Conservation (phyloP, 23 tunicate species). For the Pegea sp. region DNA sequence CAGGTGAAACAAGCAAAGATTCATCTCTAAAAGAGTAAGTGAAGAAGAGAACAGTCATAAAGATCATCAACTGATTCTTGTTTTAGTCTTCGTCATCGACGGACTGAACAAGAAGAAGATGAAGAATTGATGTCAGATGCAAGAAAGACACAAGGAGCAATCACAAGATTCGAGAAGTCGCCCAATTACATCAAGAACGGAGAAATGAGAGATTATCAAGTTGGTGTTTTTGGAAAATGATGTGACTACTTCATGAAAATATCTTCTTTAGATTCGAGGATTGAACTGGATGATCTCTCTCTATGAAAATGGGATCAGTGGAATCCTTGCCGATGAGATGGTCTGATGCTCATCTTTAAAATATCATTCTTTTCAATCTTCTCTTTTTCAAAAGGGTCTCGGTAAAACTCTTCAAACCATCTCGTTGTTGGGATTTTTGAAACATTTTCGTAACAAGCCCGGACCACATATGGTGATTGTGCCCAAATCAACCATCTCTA, state of each 20-base stretch:
- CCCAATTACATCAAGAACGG: conserved; percentile 84
- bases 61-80: no score
- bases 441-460: conserved; percentile 74
- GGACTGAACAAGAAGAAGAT: conserved; percentile 88
- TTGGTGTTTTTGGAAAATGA: no score
- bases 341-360: conserved; percentile 5
- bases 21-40: no score
- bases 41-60: no score
- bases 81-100: conserved; percentile 58
- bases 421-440: conserved; percentile 78
- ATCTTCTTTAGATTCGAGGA: conserved; percentile 38
- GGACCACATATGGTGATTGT: conserved; percentile 99
- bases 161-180: conserved; percentile 70
- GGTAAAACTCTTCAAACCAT: conserved; percentile 96
- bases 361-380: neutral
- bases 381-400: no score
- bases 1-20: conserved; percentile 10
- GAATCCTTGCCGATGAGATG: conserved; percentile 98
- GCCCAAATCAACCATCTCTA: conserved; percentile 81
- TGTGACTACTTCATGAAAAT: no score
- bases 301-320: conserved; percentile 96
- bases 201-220: conserved; percentile 94
- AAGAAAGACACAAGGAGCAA: conserved; percentile 61
- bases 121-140: conserved; percentile 80
- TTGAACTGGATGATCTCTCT: conserved; percentile 95